phyloP scores from a whole-genome alignment of 2,797 vertebrate species.

The Sitta carolinensis region DNA sequence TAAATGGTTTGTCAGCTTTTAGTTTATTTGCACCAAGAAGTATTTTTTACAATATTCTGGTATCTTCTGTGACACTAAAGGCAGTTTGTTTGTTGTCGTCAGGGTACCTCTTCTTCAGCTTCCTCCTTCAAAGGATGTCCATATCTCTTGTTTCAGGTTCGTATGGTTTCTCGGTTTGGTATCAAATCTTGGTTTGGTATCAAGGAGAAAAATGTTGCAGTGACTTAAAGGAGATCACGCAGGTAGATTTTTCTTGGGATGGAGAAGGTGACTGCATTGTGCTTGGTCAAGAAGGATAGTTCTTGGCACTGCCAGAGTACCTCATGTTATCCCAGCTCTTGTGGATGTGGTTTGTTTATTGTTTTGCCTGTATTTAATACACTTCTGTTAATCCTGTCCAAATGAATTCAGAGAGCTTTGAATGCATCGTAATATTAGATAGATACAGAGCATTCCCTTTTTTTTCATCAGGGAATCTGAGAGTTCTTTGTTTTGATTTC shows the following conservation, averaged over 20 bases:
- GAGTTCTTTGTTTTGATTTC: slow-evolving; percentile 18
- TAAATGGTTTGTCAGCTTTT: neutral
- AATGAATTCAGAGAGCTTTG: neutral
- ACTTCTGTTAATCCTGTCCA: neutral
- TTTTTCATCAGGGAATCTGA: slow-evolving; percentile 1
- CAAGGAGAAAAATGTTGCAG: neutral
- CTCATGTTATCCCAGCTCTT: neutral
- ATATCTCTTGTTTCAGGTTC: neutral
- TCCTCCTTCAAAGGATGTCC: neutral
- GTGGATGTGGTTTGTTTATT: neutral
- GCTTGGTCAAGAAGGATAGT: neutral
- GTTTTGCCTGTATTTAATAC: neutral
- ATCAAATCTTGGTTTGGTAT: neutral
- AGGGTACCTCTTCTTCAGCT: neutral
- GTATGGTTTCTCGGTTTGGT: neutral
- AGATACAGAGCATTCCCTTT: slow-evolving; percentile 1
- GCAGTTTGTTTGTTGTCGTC: neutral
- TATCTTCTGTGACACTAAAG: neutral
- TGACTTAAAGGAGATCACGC: neutral
- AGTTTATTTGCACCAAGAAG: neutral
- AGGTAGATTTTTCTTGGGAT: neutral
- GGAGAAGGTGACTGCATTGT: neutral
- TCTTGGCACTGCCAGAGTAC: neutral
- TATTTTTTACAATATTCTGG: neutral
- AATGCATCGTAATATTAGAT: neutral